Base-by-base conservation (phyloP, 2,797 vertebrate species). In the Enteromius treurensis region DNA sequence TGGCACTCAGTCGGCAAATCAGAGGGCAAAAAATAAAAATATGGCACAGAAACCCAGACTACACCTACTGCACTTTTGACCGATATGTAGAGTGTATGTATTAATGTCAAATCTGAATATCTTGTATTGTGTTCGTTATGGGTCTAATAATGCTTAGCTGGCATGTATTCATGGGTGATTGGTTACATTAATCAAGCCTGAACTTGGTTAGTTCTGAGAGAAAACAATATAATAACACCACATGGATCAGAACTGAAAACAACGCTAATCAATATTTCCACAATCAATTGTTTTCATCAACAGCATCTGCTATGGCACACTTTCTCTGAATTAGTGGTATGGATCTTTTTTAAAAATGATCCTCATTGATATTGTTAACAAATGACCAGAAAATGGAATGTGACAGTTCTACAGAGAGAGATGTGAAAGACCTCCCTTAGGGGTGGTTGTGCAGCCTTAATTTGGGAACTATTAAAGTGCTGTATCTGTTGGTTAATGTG, bases 1-100 rank as follows among this genome's bases (percentile, higher is more conserved):
- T 84, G 88, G 89, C 91, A 90, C 91, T 92, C 87, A 81, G 89
- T 34, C 86, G 88, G 92, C 90, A 85, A 87, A 32, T 32, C 40
- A 88, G 80, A 82, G 81, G 82, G 90, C 81, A 86, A 84, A 47
- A 14, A 47, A 42, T 32, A 2, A 42, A 42, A 7, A 88, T 86
- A 89, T 90, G 86, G 84, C 88, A 87, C 75, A 74, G 77, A 87
- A 88, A 65, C 64, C 53, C 55, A 1, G 32, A 71, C 58, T 37
- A 76, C 70, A 64, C 77, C 42, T 67, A 70, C 79, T 84, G 73
- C 47, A 64, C 51, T 70, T 13, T 37, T 19, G 9, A 82, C 51
- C 37, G 32, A 29, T 55, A 26, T 71, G 76, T 80, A 29, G 3
- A 55, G 26, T 71, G 60, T 77, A 26, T 37, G 21, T 62, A 67